phyloP scores from a whole-genome alignment of 2,888 invertebrate species.

The Pachydiplax longipennis region DNA sequence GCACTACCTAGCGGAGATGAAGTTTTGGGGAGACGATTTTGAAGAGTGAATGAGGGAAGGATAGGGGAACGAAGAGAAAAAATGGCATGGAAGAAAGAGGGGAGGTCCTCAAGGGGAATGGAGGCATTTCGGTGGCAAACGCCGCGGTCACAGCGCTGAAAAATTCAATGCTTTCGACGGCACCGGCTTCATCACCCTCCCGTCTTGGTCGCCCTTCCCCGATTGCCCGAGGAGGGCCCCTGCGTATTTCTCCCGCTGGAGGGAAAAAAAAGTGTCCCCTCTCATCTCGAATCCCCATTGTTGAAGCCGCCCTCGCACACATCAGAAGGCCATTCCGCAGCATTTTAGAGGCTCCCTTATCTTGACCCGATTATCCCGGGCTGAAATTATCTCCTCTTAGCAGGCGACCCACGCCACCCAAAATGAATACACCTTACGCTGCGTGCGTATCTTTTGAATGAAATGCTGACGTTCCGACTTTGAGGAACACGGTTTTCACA shows the following conservation, averaged over 20 bases:
- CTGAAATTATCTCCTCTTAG: constrained; percentile 8
- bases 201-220: background rate
- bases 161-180: constrained; percentile 35
- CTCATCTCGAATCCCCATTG: constrained; percentile 14
- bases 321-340: background rate
- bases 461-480: too few relatives aligned
- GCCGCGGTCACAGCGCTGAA: constrained; percentile 35
- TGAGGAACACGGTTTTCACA: too few relatives aligned
- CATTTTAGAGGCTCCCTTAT: background rate
- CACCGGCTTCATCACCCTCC: background rate
- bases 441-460: too few relatives aligned
- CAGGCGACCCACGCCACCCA: too few relatives aligned
- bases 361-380: constrained; percentile 33
- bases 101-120: background rate
- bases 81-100: background rate
- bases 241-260: background rate
- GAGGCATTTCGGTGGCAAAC: constrained; percentile 20
- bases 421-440: too few relatives aligned
- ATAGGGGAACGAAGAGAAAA: background rate
- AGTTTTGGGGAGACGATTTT: background rate
- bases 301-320: background rate
- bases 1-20: background rate
- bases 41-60: background rate
- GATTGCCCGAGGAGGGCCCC: background rate
- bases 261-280: background rate